Conservation (phyloP, 2,888 invertebrate genomes). For the Agrotis puta region DNA sequence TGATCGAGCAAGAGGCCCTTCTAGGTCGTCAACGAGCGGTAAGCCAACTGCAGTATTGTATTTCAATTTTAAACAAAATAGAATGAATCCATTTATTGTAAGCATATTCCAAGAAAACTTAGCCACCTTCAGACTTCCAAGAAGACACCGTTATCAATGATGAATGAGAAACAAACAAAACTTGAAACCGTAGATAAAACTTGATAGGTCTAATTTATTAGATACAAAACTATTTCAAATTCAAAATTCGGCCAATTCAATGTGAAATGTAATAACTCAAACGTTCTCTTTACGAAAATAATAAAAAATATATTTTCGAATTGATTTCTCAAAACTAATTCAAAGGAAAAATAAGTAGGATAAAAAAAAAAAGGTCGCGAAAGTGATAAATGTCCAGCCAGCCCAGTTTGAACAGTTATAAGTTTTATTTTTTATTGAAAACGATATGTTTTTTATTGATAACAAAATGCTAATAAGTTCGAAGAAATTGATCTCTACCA, state of each 20-base stretch:
- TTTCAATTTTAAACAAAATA: no score
- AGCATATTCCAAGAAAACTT: background rate
- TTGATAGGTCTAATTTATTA: constrained; percentile 16
- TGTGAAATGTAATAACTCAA: constrained; percentile 47
- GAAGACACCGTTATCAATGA: background rate
- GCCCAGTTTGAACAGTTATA: background rate
- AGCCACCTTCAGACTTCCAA: background rate
- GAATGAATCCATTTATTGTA: no score
- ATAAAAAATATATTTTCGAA: constrained; percentile 42
- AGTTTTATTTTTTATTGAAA: background rate
- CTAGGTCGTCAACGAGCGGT: no score
- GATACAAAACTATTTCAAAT: constrained; percentile 28
- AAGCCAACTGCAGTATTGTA: no score
- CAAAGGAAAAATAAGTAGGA: constrained; percentile 5
- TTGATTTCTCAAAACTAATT: constrained; percentile 30
- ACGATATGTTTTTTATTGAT: no score
- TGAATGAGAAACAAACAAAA: constrained; percentile 16
- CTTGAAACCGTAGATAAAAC: background rate
- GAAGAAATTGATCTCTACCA: no score
- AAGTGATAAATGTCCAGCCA: background rate
- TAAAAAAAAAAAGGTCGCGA: background rate
- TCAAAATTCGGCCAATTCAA: constrained; percentile 8
- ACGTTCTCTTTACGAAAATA: constrained; percentile 21
- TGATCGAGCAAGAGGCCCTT: no score
- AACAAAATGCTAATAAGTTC: no score